phyloP scores from a whole-genome alignment of 2,888 invertebrate species.

The Mactromeris polynyma region DNA sequence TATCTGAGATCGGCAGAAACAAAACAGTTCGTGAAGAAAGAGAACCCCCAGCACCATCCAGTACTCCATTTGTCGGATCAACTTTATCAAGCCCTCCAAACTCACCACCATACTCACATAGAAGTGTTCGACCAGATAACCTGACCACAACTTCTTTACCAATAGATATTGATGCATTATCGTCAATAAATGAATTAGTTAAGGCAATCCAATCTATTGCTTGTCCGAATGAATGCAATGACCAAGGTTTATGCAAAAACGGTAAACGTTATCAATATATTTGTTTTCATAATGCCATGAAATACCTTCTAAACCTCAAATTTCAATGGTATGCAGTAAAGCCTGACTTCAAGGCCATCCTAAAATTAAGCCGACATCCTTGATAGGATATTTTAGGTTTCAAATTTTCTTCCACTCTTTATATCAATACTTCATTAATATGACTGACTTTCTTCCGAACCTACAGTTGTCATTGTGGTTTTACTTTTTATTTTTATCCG shows the following conservation, averaged over 20 bases:
- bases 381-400: too few relatives aligned
- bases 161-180: background rate
- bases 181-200: background rate
- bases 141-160: background rate
- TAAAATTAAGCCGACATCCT: too few relatives aligned
- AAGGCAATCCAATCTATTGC: background rate
- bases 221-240: slow-evolving; percentile 30
- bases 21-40: slow-evolving; percentile 36
- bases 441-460: too few relatives aligned
- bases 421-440: too few relatives aligned
- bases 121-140: background rate
- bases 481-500: too few relatives aligned
- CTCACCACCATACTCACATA: background rate
- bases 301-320: too few relatives aligned
- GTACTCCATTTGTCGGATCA: background rate
- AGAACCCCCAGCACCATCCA: background rate
- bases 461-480: too few relatives aligned
- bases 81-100: background rate
- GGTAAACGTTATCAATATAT: too few relatives aligned
- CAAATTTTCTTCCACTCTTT: too few relatives aligned
- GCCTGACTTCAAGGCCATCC: too few relatives aligned
- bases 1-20: slow-evolving; percentile 37
- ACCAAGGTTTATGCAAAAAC: slow-evolving; percentile 23
- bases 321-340: too few relatives aligned
- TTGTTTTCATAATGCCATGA: too few relatives aligned